Evolutionary conservation across 2,888 invertebrate species (phyloP), one percentile per base, ranked within the genome.

Genomic region (Catocala nupta): DNA sequence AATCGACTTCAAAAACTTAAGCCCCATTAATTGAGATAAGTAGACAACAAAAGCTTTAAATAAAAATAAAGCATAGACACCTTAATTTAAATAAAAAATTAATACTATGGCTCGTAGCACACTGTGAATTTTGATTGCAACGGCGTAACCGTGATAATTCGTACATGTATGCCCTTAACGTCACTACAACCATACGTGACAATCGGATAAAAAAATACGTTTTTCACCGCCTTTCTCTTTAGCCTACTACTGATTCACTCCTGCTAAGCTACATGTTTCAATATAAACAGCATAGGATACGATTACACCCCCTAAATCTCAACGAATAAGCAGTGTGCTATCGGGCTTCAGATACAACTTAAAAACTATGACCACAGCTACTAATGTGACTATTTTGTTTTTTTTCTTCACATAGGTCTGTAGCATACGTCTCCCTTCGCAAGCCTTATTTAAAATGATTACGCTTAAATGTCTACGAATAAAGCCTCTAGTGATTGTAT

Each of bases 1-100:
- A 63, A 57, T 10, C 9, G 5, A 55, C 10, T 49, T 50, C 11
- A 62, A 47, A 57, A 53, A 62, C 12, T 11, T 8, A 59, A 64
- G 59, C 50, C 61, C 49, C 5, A 55, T 62, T 39, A 44, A 48
- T 63, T 48, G 16, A 50, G 59, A 61, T 64, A 59, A 57, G 13
- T 61, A 70, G 61, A 76, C 65, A 65, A 57, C 63, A 70, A 64
- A 71, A 72, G 68, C 75, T 54, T 62, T 43, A 50, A 59, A 60
- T 64, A 60, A 67, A 64, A 72, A 67, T 63, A 68, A 65, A 52
- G 53, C 51, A 45, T 63, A 67, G 71, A 71, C 67, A 75, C 53
- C 63, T 59, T 75, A 66, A 57, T 49, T 53, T 45, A 52, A 63
- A 60, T 52, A 39, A 11, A 63, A 57, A n/a, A 51, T 54, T 51